These are phyloP conservation scores for Xanthia togata DNA, from an alignment of 2,888 invertebrate species.

Conservation along the genomic window DNA sequence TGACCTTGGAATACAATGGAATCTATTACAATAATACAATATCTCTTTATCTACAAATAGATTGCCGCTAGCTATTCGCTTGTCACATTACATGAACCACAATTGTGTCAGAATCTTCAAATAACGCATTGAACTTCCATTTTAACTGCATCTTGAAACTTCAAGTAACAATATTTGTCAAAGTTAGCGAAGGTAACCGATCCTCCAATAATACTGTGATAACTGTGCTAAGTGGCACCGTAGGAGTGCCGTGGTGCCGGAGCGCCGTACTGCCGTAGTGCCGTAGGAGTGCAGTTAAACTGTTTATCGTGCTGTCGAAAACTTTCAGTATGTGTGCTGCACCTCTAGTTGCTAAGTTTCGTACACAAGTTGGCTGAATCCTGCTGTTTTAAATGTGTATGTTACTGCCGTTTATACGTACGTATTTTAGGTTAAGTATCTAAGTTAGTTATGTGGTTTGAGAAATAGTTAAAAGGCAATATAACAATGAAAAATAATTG, in stretches of 20 bases:
- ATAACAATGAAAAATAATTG: background rate
- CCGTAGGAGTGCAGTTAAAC: slow-evolving; percentile 39
- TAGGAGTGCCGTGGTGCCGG: slow-evolving; percentile 8
- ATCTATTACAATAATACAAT: background rate
- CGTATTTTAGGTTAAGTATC: no score
- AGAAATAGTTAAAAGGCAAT: no score
- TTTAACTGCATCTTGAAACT: slow-evolving; percentile 31
- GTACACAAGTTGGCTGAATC: background rate
- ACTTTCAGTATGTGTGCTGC: slow-evolving; percentile 32
- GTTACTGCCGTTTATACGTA: background rate
- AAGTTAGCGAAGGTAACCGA: slow-evolving; percentile 49
- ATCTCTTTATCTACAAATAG: background rate
- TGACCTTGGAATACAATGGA: background rate
- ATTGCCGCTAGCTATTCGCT: background rate
- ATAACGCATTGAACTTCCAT: background rate
- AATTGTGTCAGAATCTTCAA: slow-evolving; percentile 13
- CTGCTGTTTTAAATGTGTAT: slow-evolving; percentile 16
- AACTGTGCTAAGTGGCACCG: slow-evolving; percentile 39
- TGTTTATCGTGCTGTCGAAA: slow-evolving; percentile 47
- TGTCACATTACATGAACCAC: background rate
- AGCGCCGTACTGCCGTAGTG: background rate
- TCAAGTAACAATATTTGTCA: slow-evolving; percentile 16
- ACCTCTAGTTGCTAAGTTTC: slow-evolving; percentile 7
- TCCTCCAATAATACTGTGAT: slow-evolving; percentile 30
- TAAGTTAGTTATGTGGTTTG: no score